Conservation (phyloP, 2,113 vertebrate genomes). For the Lanius collurio region DNA sequence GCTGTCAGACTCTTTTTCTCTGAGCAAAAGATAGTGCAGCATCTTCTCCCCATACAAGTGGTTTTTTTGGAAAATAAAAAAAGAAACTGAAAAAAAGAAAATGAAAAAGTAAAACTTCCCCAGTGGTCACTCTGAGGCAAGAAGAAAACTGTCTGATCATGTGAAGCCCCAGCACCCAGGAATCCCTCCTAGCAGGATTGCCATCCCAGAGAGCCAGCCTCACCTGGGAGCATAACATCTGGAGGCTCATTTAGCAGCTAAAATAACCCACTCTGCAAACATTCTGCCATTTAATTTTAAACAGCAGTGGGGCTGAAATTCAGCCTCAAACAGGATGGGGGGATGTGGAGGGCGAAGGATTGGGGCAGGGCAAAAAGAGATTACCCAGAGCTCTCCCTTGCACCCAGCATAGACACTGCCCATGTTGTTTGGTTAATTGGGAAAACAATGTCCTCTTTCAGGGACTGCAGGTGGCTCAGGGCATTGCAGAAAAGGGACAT, state of each 20-base stretch:
- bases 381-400: not conserved
- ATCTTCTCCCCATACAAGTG: not conserved
- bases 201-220: not conserved
- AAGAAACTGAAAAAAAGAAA: not conserved
- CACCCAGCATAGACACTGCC: conserved; percentile 30
- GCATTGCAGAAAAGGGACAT: conserved; percentile 51
- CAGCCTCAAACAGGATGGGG: not conserved
- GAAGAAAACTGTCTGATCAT: not conserved
- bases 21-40: not conserved
- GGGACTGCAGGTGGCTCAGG: conserved; percentile 67
- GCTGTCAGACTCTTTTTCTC: conserved; percentile 26
- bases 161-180: not conserved
- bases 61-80: not conserved
- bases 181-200: not conserved
- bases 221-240: not conserved
- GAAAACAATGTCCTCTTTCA: conserved; percentile 75
- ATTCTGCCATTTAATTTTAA: not conserved
- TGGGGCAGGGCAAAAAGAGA: not conserved
- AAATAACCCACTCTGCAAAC: not conserved
- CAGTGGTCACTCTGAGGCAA: not conserved
- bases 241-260: not conserved
- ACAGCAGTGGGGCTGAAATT: not conserved
- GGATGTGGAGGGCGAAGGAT: not conserved
- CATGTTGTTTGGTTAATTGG: conserved; percentile 40
- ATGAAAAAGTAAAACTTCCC: not conserved